Base-by-base conservation (phyloP, 1,140 invertebrate species). In the Antheraea mylitta region DNA sequence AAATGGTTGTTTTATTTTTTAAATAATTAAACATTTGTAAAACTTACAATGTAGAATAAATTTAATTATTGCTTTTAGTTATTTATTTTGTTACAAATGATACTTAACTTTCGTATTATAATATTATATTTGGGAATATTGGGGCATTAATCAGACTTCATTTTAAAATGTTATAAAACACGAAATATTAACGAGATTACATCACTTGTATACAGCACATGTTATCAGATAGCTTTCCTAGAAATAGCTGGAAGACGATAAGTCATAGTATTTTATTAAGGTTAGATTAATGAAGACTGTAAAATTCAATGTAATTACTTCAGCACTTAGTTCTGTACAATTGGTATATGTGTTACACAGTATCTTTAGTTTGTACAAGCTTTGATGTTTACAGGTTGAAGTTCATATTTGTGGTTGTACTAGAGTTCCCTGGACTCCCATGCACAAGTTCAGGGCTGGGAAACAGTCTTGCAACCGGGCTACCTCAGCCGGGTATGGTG, bases 1-100 rank as follows among this genome's bases (percentile, higher is more conserved):
- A 63, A 63, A 63, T 30, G 58, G 62, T 64, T 68, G 53, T 64
- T 62, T 71, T 71, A 68, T 71, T 71, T 68, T 42, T 48, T 63
- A 16, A 3, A 59, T 22, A 58, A 53, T 13, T 53, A 16, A 53
- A 16, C 45, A 53, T 53, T 53, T 64, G 38, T 42, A 42, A 42
- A 42, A 42, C 7, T 58, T 11, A 18, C 30, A 45, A 11, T 18
- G 19, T 30, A 42, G 19, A 22, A 30, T 58, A 42, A 53, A 22
- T 30, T 18, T 69, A 59, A 65, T 53, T 53, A 53, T 53, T n/a
- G n/a, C n/a, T n/a, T n/a, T n/a, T n/a, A n/a, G n/a, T n/a, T n/a
- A n/a, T n/a, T n/a, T n/a, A n/a, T n/a, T 48, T 48, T 48, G 45
- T 48, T 11, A 48, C 7, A 48, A 48, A 48, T 13, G 13, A 48